Evolutionary conservation across 1,140 invertebrate genomes (phyloP).

Genomic region (Lordiphosa mommai): DNA sequence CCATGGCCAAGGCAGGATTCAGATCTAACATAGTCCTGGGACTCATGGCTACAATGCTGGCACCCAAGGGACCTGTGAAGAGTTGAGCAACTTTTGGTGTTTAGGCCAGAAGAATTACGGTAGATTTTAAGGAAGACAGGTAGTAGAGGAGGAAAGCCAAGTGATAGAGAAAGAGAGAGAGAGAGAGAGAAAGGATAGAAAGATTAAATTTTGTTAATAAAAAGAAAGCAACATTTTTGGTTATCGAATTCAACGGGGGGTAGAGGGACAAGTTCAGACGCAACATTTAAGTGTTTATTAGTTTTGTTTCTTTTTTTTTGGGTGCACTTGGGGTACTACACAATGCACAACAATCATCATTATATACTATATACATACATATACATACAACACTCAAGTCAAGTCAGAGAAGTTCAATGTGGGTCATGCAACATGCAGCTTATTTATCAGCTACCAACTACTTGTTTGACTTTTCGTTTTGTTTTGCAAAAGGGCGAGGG

Average conservation of each 20-base stretch:
- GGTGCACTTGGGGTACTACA: slow-evolving; percentile 4
- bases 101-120: slow-evolving; percentile 35
- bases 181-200: slow-evolving; percentile 39
- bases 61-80: slow-evolving; percentile 78
- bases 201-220: slow-evolving; percentile 47
- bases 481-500: too few species aligned
- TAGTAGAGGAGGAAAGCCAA: slow-evolving; percentile 38
- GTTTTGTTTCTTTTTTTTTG: slow-evolving; percentile 13
- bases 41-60: slow-evolving; percentile 79
- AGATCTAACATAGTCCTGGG: slow-evolving; percentile 76
- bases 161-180: slow-evolving; percentile 24
- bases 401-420: neutral
- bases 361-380: neutral
- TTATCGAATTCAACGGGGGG: slow-evolving; percentile 35
- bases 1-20: slow-evolving; percentile 78
- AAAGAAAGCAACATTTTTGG: slow-evolving; percentile 44
- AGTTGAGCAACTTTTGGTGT: slow-evolving; percentile 74
- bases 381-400: slow-evolving; percentile 4
- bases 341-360: neutral
- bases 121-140: slow-evolving; percentile 23
- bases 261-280: slow-evolving; percentile 16
- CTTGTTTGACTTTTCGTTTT: too few species aligned
- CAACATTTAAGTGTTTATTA: slow-evolving; percentile 38
- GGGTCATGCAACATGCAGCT: slow-evolving; percentile 5
- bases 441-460: neutral